These are phyloP conservation scores for Callinectes sapidus DNA, from an alignment of 2,888 invertebrate species.

Conservation along the genomic window DNA sequence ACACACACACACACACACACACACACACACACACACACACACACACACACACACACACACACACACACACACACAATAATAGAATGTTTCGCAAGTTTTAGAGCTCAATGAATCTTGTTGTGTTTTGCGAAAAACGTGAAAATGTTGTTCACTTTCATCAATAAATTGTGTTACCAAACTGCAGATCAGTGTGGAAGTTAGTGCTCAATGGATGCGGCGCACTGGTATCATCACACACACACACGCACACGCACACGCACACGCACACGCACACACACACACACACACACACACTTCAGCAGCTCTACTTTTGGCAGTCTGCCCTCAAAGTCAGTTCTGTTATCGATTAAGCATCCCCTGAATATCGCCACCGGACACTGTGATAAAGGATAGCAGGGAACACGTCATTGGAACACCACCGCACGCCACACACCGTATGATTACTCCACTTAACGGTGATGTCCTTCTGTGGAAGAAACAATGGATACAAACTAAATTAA, in stretches of 20 bases:
- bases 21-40: slow-evolving; percentile 15
- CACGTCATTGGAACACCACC: background rate
- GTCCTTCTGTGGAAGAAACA: background rate
- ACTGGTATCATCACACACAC: background rate
- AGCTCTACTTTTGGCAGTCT: too few relatives aligned
- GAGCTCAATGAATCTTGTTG: background rate
- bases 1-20: slow-evolving; percentile 29
- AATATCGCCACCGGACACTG: background rate
- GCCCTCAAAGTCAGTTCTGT: too few relatives aligned
- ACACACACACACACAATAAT: background rate
- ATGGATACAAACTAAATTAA: background rate
- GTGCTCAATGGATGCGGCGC: background rate
- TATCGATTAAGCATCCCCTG: too few relatives aligned
- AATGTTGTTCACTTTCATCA: background rate
- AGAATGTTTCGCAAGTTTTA: background rate
- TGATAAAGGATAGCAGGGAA: background rate
- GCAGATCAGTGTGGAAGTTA: background rate
- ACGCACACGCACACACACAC: background rate
- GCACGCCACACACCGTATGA: background rate
- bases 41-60: background rate
- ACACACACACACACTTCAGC: background rate
- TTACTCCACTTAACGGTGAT: background rate
- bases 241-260: background rate
- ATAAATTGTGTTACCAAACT: background rate
- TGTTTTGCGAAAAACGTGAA: background rate